Base-by-base conservation (phyloP, 2,888 invertebrate genomes). In the Archips crataeganus region DNA sequence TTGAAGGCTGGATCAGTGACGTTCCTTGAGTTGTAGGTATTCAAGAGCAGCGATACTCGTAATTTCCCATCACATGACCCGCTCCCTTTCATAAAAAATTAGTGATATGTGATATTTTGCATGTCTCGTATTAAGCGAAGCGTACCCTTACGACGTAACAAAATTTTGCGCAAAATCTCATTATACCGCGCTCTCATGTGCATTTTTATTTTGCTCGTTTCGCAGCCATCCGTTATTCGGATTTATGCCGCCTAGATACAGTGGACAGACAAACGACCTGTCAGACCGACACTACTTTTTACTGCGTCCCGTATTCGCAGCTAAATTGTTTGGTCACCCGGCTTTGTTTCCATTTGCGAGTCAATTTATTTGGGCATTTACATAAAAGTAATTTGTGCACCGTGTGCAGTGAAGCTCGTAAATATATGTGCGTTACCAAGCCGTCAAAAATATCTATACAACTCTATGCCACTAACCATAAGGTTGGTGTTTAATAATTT, bases 241-340 rank as follows among this genome's bases (percentile, higher is more conserved):
- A 64, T 69, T 68, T 73, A 69, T 69, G 64, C 39, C 11, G 60
- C 49, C 64, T 39, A 68, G 73, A 69, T 74, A 69, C 65, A 69
- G 69, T 51, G 69, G 64, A 39, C 64, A 59, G 73, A 74, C 69
- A 74, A 74, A 74, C 73, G 69, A 64, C 73, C 73, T 74, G 73
- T 74, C 73, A 74, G 34, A 32, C 15, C 67, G 42, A 42, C 71
- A 68, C 67, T 72, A 68, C 59, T 69, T 73, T 73, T 69, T 73
- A 62, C 47, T 45, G 59, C 34, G 57, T 11, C 39, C 9, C 64
- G 36, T 62, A 70, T n/a, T 64, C 60, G 36, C 49, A 60, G 49
- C 49, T 63, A 64, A 63, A 68, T 60, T 64, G 60, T 67, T 66
- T 67, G 34, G 69, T 59, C 57, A 32, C 36, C 9, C 42, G 32